Evolutionary conservation across 1,140 invertebrate genomes (phyloP).

Genomic region (Antheraea mylitta): DNA sequence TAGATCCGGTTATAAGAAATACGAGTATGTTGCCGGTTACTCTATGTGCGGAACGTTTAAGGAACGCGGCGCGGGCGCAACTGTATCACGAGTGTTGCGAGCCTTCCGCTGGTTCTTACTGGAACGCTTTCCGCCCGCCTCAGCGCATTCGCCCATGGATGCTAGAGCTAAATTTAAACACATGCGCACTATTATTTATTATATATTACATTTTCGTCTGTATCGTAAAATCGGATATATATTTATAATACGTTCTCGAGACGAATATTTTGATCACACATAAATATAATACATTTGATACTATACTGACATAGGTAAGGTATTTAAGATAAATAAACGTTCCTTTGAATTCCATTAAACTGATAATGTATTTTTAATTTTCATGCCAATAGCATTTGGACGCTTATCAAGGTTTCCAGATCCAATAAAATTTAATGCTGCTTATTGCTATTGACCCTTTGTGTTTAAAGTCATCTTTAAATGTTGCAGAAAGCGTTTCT

Average conservation of each 20-base stretch:
- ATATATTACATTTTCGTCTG: conserved; percentile 49
- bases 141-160: conserved; percentile 27
- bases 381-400: background rate
- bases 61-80: conserved; percentile 3
- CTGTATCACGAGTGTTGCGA: conserved; percentile 27
- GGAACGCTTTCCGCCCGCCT: conserved; percentile 24
- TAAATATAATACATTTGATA: background rate
- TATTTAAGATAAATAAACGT: background rate
- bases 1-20: background rate
- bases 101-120: conserved; percentile 41
- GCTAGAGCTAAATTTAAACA: conserved; percentile 54
- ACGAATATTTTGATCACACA: background rate
- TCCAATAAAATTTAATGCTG: background rate
- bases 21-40: background rate
- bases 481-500: background rate
- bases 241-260: conserved; percentile 5
- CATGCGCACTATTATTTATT: conserved; percentile 68
- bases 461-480: conserved; percentile 4
- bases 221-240: conserved; percentile 53
- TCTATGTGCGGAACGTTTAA: background rate
- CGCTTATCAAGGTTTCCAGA: background rate
- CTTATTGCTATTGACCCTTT: background rate
- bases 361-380: background rate
- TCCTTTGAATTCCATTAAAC: background rate
- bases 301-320: background rate